phyloP scores from a whole-genome alignment of 2,888 invertebrate species.

The Diplolepis rosae region DNA sequence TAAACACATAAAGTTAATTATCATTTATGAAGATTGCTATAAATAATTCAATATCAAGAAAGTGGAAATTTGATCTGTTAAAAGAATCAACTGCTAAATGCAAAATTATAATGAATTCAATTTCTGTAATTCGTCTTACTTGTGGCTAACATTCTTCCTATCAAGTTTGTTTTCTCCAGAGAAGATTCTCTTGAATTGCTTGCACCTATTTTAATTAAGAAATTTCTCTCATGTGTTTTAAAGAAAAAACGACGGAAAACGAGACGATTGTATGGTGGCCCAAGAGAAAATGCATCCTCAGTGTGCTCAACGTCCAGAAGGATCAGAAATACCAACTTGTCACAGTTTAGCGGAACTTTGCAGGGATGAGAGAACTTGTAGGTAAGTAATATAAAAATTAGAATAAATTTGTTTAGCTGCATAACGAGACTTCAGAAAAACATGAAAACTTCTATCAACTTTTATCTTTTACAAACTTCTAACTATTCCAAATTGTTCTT shows the following conservation, averaged over 20 bases:
- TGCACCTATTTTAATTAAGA: neutral
- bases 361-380: slow-evolving; percentile 88
- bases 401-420: slow-evolving; percentile 3
- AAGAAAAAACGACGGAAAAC: slow-evolving; percentile 90
- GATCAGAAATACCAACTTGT: slow-evolving; percentile 88
- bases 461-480: neutral
- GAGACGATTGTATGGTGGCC: slow-evolving; percentile 91
- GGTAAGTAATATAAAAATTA: slow-evolving; percentile 75
- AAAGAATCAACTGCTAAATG: no score
- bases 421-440: slow-evolving; percentile 1
- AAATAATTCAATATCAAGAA: no score
- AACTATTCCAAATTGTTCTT: neutral
- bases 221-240: slow-evolving; percentile 48
- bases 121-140: no score
- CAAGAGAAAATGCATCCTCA: slow-evolving; percentile 85
- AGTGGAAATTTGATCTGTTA: no score
- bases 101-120: no score
- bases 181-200: neutral
- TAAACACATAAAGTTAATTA: no score
- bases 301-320: slow-evolving; percentile 87
- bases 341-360: slow-evolving; percentile 89
- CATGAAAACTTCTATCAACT: slow-evolving; percentile 16
- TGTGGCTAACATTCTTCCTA: no score
- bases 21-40: neutral
- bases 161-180: neutral